These are phyloP conservation scores for Andrena haemorrhoa DNA, from an alignment of 2,888 invertebrate genomes.

Conservation along the genomic window DNA sequence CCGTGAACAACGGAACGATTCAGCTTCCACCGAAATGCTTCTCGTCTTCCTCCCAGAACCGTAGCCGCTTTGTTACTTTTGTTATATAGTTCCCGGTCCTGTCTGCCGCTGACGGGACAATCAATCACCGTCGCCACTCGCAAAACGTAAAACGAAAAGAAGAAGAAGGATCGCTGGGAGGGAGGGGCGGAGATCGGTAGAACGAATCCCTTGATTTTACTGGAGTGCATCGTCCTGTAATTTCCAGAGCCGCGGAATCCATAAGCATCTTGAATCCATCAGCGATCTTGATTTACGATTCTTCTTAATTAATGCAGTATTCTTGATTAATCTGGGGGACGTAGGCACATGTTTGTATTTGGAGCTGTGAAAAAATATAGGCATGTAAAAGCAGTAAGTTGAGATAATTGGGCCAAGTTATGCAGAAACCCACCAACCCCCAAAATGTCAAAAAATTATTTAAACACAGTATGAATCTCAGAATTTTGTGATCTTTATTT, in stretches of 20 bases:
- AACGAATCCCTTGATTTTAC: slow-evolving; percentile 46
- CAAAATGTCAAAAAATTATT: too few species aligned
- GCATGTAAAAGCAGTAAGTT: too few species aligned
- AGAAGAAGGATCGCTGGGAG: slow-evolving; percentile 57
- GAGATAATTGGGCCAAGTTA: too few species aligned
- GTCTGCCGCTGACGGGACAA: slow-evolving; percentile 83
- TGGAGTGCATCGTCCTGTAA: slow-evolving; percentile 36
- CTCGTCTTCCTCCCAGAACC: slow-evolving; percentile 63
- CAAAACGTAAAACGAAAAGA: slow-evolving; percentile 77
- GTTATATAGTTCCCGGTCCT: slow-evolving; percentile 74
- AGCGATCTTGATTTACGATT: neutral
- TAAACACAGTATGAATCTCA: too few species aligned
- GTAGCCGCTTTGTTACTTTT: slow-evolving; percentile 81
- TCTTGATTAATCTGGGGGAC: neutral
- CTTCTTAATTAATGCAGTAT: neutral
- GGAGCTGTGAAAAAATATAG: too few species aligned
- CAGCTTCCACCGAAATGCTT: slow-evolving; percentile 75
- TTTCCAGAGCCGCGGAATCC: slow-evolving; percentile 33
- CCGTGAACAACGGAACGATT: slow-evolving; percentile 70
- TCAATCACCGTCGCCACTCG: slow-evolving; percentile 81
- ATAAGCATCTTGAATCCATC: neutral
- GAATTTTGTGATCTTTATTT: too few species aligned
- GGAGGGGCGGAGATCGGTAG: slow-evolving; percentile 19
- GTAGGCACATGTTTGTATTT: too few species aligned
- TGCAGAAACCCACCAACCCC: too few species aligned